Base-by-base conservation (phyloP, 2,888 invertebrate genomes). In the Eupithecia abbreviata region DNA sequence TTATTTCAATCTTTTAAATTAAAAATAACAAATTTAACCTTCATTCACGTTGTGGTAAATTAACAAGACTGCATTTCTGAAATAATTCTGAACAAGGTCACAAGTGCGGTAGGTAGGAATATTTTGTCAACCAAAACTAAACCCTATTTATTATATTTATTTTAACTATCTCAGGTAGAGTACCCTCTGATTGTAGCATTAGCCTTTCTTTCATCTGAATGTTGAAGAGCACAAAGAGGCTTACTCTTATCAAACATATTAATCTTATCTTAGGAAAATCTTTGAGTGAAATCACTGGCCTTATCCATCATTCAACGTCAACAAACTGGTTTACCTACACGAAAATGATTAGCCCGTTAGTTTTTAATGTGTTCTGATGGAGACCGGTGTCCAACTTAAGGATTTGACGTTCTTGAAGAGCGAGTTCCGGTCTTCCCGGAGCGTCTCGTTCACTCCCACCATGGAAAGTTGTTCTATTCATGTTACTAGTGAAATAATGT, bases 291-390 rank as follows among this genome's bases (percentile, higher is more conserved):
- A 81, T 79, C 78, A 80, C 76, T 73, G 72, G 76, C 76, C 76
- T 75, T 69, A 75, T 73, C 76, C 79, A 82, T 82, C 82, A 71
- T 71, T 81, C 82, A 81, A 80, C 75, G 82, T 82, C 80, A 80
- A 79, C 62, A 65, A 74, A 69, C 42, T 15, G 68, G 68, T 78
- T 67, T 73, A 75, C 68, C 69, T 66, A 74, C 58, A 65, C 30
- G n/a, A 77, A 71, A 68, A 74, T 43, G 45, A 51, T 69, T 69
- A 71, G 66, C 72, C 41, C 58, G 76, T 66, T 72, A 13, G 49
- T 66, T 65, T 68, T 71, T 78, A 72, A 71, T 55, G 13, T 47
- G 76, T 30, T 47, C 4, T 58, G 49, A 76, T 78, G 78, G 74
- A 78, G 42, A n/a, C 45, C 74, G 65, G 72, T 74, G 41, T 72